Percentiles rank a stretch among this genome's conserved stretches.
These are phyloP conservation scores for Hyppa rectilinea DNA, from an alignment of 2,888 invertebrate species.

Conservation along the genomic window DNA sequence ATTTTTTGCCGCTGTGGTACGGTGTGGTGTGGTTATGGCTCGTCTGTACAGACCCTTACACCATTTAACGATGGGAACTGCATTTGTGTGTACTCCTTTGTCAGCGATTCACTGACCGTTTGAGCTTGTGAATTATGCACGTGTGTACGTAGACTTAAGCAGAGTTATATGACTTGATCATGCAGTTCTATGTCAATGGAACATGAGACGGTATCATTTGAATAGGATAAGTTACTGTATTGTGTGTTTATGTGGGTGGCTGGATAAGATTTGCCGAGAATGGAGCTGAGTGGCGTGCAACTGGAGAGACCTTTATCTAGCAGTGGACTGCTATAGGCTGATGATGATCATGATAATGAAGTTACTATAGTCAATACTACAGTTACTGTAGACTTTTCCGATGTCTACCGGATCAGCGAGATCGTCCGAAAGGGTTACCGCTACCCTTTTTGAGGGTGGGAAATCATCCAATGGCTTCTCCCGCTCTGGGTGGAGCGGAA, in stretches of 20 bases:
- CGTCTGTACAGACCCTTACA: slow-evolving; percentile 2
- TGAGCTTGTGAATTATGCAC: slow-evolving; percentile 40
- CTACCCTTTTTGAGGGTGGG: no score
- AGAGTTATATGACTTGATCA: slow-evolving; percentile 40
- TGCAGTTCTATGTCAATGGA: slow-evolving; percentile 18
- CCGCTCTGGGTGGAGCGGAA: no score
- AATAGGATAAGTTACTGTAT: not conserved
- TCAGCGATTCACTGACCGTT: slow-evolving; percentile 33
- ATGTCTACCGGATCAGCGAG: no score
- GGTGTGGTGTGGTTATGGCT: not conserved
- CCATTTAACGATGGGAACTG: slow-evolving; percentile 22
- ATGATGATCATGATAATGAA: no score
- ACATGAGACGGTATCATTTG: slow-evolving; percentile 10
- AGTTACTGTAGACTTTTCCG: not conserved
- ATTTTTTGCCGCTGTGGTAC: not conserved
- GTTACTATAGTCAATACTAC: not conserved
- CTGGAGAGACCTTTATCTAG: no score
- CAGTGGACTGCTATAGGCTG: no score
- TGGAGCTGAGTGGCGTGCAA: no score
- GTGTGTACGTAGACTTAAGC: slow-evolving; percentile 2
- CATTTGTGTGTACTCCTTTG: slow-evolving; percentile 36
- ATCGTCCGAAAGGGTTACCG: no score
- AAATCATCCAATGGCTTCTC: no score
- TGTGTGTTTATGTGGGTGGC: no score
- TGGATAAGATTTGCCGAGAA: no score